phyloP scores from a whole-genome alignment of 2,888 invertebrate species.

The Ommatoiulus sabulosus region DNA sequence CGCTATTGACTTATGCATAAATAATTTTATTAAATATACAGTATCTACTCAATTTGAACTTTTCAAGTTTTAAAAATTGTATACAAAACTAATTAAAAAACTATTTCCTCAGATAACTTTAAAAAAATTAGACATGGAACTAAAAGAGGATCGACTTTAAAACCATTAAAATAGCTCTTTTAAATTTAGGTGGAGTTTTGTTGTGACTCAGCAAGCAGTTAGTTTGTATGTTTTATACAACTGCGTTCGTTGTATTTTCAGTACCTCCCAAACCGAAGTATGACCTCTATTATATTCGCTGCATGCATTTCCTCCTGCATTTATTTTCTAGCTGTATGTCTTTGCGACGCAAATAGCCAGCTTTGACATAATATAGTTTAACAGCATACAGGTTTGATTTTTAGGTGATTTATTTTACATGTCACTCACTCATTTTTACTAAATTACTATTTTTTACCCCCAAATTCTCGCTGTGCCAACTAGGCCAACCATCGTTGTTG shows the following conservation, averaged over 20 bases:
- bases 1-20: no score
- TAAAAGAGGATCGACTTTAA: neutral
- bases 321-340: neutral
- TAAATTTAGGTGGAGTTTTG: neutral
- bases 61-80: no score
- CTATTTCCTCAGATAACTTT: no score
- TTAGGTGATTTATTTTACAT: neutral
- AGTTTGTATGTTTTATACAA: neutral
- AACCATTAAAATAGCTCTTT: neutral
- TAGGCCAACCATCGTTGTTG: neutral
- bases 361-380: neutral
- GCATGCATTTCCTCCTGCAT: neutral
- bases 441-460: neutral
- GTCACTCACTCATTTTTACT: neutral
- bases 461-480: neutral
- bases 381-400: neutral
- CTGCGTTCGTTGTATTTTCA: neutral
- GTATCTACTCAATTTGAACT: no score
- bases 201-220: neutral
- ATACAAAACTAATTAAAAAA: no score
- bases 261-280: neutral
- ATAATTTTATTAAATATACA: no score
- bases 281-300: constrained; percentile 1
- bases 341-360: neutral
- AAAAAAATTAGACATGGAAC: no score